Conservation (phyloP, 2,888 invertebrate species). For the Cybosia mesomella region DNA sequence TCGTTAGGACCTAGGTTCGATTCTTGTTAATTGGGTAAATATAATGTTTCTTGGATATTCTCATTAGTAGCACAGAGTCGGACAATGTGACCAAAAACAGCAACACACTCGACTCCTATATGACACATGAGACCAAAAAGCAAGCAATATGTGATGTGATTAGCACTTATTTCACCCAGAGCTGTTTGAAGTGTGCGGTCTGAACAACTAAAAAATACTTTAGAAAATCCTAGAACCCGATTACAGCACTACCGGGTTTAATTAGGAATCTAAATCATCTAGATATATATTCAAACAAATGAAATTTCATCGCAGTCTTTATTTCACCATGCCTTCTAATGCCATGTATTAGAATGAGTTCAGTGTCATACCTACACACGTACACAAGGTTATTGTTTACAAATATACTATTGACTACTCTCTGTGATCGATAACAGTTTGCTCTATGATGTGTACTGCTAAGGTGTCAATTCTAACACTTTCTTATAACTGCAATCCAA, state of each 20-base stretch:
- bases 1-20: not conserved
- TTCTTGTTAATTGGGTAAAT: not conserved
- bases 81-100: not conserved
- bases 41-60: not conserved
- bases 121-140: not conserved
- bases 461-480: not conserved
- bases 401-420: not conserved
- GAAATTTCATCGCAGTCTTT: too few relatives aligned
- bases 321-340: too few relatives aligned
- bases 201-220: not conserved
- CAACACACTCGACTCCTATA: not conserved
- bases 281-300: too few relatives aligned
- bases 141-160: not conserved
- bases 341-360: too few relatives aligned
- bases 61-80: not conserved
- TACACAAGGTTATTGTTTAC: not conserved
- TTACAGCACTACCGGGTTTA: too few relatives aligned
- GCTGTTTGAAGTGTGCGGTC: not conserved
- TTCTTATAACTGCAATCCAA: not conserved
- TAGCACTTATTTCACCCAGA: not conserved
- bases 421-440: not conserved
- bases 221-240: too few relatives aligned
- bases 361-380: too few relatives aligned
- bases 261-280: too few relatives aligned
- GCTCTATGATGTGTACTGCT: not conserved